phyloP scores from a whole-genome alignment of 2,113 vertebrate species.

The Lathamus discolor region DNA sequence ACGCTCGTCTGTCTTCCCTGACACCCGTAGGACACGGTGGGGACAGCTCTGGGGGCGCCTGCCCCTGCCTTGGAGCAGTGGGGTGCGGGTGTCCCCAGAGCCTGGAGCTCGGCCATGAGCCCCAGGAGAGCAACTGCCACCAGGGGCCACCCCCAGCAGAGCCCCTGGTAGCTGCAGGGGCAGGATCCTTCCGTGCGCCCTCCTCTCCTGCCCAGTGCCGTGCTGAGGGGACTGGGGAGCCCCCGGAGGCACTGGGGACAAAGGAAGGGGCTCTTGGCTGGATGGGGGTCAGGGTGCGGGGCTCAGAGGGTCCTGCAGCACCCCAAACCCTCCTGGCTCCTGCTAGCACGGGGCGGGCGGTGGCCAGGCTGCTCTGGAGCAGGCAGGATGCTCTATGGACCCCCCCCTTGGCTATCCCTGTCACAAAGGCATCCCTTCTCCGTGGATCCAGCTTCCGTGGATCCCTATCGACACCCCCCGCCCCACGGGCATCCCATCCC shows the following conservation, averaged over 20 bases:
- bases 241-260: accelerated
- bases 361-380: accelerated
- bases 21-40: accelerated
- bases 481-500: accelerated
- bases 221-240: neutral
- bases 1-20: neutral
- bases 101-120: no score
- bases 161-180: constrained; percentile 53
- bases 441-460: accelerated
- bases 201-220: neutral
- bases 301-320: neutral
- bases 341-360: neutral
- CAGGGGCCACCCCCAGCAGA: accelerated
- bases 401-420: neutral
- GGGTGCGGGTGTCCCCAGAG: neutral
- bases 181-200: neutral
- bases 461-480: neutral
- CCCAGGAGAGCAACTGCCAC: no score
- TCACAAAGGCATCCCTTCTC: accelerated
- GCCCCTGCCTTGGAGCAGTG: neutral
- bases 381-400: accelerated
- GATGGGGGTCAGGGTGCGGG: accelerated
- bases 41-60: neutral
- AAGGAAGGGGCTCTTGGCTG: neutral
- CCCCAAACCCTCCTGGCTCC: accelerated